Base-by-base conservation (phyloP, 64 coral and sea anemone species). In the Montipora efflorescens region DNA sequence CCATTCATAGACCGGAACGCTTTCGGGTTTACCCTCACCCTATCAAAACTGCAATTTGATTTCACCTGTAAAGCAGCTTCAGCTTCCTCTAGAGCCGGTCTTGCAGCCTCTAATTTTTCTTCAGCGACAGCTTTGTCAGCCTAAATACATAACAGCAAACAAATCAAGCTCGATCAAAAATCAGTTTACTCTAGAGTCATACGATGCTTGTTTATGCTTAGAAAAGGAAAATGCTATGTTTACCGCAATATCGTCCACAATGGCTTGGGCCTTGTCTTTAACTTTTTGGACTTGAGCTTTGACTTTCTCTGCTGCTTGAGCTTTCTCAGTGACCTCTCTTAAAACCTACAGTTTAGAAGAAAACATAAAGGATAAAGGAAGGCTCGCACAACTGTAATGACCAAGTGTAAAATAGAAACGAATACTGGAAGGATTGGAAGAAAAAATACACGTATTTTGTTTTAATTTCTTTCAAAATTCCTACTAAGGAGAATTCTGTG, bases 281-380 rank as follows among this genome's bases (percentile, higher is more conserved):
- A 98, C 97, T 94, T 98, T 98, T 74, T 98, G 97, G 3, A 98
- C 97, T 87, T 98, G 97, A 59, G 95, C 93, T 91, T 98, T 98
- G 22, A 98, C 97, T 91, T 98, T 98, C 66, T 98, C 97, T 6
- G 97, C 97, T 8, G 94, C 97, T 83, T 98, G 97, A 22, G 97
- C 97, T 48, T 95, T 96, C 5, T 96, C 90, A 3, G 94, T 96
- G 5, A 98, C 97, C 82, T 98, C 94, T 73, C 96, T 98, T 3
- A 98, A 77, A 22, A 98, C 97, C 97, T 98, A 59, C 7, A 12
- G 12, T 6, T 8, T 11, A 12, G 53, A 57, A 57, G 53, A 11
- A 57, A 8, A 57, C 10, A 6, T 20, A 45, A 14, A 47, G 5
- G 7, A 21, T 7, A 36, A 7, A 45, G 11, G 3, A 45, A 14